A percentile compares a stretch with the other conserved stretches of the same genome.
Evolutionary conservation across 2,113 vertebrate genomes (phyloP).

Genomic region (Mesitornis unicolor): DNA sequence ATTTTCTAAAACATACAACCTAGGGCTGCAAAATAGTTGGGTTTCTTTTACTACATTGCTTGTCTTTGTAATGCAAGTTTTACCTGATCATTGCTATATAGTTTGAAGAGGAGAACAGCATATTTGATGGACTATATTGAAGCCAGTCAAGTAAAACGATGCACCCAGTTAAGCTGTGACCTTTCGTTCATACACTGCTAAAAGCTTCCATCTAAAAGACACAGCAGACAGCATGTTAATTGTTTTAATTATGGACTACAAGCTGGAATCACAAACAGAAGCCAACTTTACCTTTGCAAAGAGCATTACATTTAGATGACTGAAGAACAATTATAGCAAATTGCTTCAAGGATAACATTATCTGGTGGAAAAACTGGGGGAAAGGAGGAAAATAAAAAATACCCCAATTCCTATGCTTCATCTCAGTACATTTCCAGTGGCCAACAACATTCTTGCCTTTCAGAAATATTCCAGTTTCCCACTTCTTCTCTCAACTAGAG

Average conservation of each 20-base stretch:
- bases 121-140: background rate
- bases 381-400: background rate
- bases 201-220: background rate
- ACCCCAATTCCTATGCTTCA: background rate
- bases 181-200: background rate
- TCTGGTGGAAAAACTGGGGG: background rate
- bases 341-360: background rate
- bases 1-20: background rate
- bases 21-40: background rate
- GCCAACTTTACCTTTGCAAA: background rate
- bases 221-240: background rate
- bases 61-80: background rate
- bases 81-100: background rate
- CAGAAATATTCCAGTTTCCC: background rate
- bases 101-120: background rate
- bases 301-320: background rate
- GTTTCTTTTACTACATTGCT: background rate
- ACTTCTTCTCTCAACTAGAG: background rate
- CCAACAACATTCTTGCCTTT: accelerated
- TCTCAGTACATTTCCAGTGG: background rate
- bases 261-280: background rate
- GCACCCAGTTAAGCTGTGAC: background rate
- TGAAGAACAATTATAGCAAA: background rate
- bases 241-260: background rate
- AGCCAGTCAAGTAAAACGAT: background rate